Evolutionary conservation across 1,140 invertebrate genomes (phyloP), one percentile per base, ranked within the genome.

Genomic region (Whitmania pigra): DNA sequence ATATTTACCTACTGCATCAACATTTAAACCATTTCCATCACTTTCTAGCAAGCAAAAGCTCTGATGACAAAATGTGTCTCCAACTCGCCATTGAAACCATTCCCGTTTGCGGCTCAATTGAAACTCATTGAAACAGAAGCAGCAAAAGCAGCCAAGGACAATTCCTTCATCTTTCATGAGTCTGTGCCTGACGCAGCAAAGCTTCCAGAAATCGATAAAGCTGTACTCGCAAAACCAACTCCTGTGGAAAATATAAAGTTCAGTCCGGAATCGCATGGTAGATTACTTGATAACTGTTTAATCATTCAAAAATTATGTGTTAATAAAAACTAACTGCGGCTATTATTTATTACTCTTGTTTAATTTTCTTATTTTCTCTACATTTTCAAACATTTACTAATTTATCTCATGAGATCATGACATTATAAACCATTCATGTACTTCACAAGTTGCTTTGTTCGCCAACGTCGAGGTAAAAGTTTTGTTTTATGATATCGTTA

Each of bases 81-180:
- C 89, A 77, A 83, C 85, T 7, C 31, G 88, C 86, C 78, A 82
- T 85, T 63, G 82, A 77, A 55, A 82, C 87, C 75, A 72, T 0
- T 80, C 82, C 72, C 72, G 71, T 57, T 89, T 91, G 76, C 85
- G 87, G 78, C 89, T 91, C 74, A 87, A 89, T 73, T 81, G 86
- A n/a, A 87, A 85, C 55, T 88, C 86, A 78, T 88, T 89, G 13
- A 87, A 89, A 77, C 85, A 88, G 72, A 87, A 88, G 77, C 84
- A 92, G 87, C 86, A 2, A 89, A 90, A 77, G 92, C 90, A 0
- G 88, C 88, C 75, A 97, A 95, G 82, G 94, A 99, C 81, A 98
- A 98, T 82, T 92, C 98, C 84, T 97, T 97, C 79, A 98, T 98
- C 78, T 83, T 83, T 75, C 82, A 81, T 72, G 81, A 82, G 54